Evolutionary conservation across 2,797 vertebrate genomes (phyloP).

Genomic region (Chelon labrosus): DNA sequence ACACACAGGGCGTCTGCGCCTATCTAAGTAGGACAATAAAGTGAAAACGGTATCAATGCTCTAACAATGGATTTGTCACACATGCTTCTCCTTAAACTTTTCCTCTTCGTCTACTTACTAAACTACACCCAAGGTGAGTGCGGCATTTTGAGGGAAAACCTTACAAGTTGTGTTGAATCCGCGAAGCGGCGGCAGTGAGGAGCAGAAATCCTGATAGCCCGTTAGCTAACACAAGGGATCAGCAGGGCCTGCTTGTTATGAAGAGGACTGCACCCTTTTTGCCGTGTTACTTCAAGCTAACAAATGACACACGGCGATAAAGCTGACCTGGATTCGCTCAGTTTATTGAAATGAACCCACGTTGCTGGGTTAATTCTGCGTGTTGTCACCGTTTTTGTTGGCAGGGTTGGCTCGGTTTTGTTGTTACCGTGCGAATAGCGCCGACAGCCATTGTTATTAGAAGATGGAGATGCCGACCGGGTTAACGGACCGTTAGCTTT

Average conservation of each 20-base stretch:
- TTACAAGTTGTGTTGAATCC: constrained; percentile 49
- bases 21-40: constrained; percentile 87
- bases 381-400: constrained; percentile 67
- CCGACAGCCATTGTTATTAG: constrained; percentile 84
- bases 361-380: background rate
- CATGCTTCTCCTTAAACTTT: constrained; percentile 78
- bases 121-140: constrained; percentile 82
- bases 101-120: constrained; percentile 73
- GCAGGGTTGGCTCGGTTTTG: constrained; percentile 60
- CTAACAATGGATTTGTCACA: constrained; percentile 83
- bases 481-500: constrained; percentile 65
- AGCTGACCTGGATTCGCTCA: background rate
- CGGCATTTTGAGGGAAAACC: constrained; percentile 28
- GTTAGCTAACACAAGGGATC: constrained; percentile 68
- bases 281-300: constrained; percentile 48
- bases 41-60: constrained; percentile 82
- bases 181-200: constrained; percentile 56
- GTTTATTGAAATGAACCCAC: background rate
- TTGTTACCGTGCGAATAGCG: constrained; percentile 70
- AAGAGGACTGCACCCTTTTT: constrained; percentile 80
- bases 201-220: constrained; percentile 67
- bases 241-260: constrained; percentile 83
- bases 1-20: constrained; percentile 88
- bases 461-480: constrained; percentile 73
- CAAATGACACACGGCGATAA: constrained; percentile 20